Percentiles rank a stretch among this genome's conserved stretches.
These are phyloP conservation scores for Proteles cristata DNA, from an alignment of 2,113 vertebrate genomes.

Conservation along the genomic window DNA sequence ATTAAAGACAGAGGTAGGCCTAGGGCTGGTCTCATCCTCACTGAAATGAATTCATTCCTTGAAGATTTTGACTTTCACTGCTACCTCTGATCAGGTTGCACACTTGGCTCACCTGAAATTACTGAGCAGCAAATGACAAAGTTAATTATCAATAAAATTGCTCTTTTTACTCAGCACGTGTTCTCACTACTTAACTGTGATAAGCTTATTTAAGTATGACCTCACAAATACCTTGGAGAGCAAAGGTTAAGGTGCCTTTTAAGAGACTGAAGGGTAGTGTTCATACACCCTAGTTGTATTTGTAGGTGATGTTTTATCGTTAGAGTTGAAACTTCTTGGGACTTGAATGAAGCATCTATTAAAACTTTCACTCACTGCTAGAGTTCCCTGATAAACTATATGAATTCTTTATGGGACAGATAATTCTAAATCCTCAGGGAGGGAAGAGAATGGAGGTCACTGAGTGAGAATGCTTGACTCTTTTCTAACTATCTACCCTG, in stretches of 20 bases:
- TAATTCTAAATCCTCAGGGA: neutral
- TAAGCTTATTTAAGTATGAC: neutral
- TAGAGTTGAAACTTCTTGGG: neutral
- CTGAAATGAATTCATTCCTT: neutral
- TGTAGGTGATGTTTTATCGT: neutral
- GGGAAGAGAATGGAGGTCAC: neutral
- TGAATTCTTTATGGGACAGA: neutral
- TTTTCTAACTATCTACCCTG: neutral
- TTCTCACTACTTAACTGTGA: neutral
- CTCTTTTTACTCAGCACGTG: neutral
- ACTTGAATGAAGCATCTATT: neutral
- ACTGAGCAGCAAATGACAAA: neutral
- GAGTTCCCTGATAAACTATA: neutral
- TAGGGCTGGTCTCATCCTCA: neutral
- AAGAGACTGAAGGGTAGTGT: neutral
- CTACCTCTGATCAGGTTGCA: neutral
- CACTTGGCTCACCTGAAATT: neutral
- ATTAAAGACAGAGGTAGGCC: constrained; percentile 27
- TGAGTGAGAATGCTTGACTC: neutral
- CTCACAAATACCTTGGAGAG: neutral
- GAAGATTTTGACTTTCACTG: neutral
- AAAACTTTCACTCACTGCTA: neutral
- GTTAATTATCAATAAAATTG: neutral
- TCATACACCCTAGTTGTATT: neutral
- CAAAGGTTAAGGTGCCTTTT: neutral